These are phyloP conservation scores for Henricia sp. DNA, from an alignment of 53 echinoderm and acorn worm genomes.

Conservation along the genomic window DNA sequence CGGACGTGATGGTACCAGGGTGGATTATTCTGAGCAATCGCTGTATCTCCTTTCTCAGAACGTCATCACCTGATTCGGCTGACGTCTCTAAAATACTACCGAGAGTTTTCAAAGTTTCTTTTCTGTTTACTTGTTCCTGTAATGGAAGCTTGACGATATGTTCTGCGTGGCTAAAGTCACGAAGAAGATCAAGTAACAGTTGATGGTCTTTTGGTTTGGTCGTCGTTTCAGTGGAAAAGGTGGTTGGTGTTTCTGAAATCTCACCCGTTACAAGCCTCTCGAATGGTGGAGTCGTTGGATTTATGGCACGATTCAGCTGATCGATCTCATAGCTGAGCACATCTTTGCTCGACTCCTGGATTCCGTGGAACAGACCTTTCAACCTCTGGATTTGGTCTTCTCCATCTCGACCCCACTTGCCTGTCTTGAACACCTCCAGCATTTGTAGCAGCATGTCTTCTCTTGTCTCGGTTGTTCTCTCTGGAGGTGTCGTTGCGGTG, in stretches of 20 bases:
- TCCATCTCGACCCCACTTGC: background rate
- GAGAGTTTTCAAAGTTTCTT: too few species aligned
- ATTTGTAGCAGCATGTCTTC: background rate
- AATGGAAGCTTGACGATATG: too few species aligned
- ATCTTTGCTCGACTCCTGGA: constrained; percentile 4
- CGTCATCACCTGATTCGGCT: constrained; percentile 18
- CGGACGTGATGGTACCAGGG: background rate
- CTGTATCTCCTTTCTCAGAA: constrained; percentile 14
- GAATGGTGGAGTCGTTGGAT: too few species aligned
- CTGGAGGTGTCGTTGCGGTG: too few species aligned
- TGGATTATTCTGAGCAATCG: background rate
- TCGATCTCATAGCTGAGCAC: constrained; percentile 7
- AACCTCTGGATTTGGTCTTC: background rate
- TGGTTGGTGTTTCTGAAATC: too few species aligned
- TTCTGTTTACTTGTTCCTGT: too few species aligned
- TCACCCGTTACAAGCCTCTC: too few species aligned
- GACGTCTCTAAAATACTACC: constrained; percentile 6
- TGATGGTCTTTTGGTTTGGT: too few species aligned
- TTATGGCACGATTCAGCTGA: background rate
- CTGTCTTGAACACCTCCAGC: background rate
- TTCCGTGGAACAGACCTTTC: background rate
- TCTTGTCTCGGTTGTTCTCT: background rate
- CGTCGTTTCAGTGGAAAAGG: too few species aligned
- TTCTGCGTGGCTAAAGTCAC: too few species aligned
- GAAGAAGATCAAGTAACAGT: too few species aligned